These are phyloP conservation scores for Siderastrea radians DNA, from an alignment of 92 coral and sea anemone species.

Conservation along the genomic window DNA sequence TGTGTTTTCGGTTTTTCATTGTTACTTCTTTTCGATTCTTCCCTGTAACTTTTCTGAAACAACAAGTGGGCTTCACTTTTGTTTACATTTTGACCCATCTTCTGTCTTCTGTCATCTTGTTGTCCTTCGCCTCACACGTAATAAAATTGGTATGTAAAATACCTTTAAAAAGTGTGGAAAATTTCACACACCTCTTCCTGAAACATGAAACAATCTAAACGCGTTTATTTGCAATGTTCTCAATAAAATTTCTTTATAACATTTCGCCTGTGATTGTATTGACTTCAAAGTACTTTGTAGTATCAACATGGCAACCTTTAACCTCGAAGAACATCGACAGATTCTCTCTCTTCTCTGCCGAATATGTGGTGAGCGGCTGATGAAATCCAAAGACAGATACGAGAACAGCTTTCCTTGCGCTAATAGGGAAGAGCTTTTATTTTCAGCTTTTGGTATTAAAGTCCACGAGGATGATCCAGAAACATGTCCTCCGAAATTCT, in stretches of 20 bases:
- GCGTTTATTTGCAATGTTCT: not conserved
- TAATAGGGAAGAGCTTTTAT: not conserved
- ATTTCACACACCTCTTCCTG: not conserved
- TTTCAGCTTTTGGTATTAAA: not conserved
- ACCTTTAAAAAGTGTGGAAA: too few species aligned
- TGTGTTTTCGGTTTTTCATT: not conserved
- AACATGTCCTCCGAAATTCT: conserved; percentile 13
- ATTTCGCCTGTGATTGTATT: too few species aligned
- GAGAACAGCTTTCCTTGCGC: conserved; percentile 28
- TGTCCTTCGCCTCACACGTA: too few species aligned
- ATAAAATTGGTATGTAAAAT: too few species aligned
- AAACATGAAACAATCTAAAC: not conserved
- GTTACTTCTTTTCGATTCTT: too few species aligned
- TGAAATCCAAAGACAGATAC: conserved; percentile 26
- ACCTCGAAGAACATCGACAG: conserved; percentile 31
- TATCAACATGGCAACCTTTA: not conserved
- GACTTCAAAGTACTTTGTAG: too few species aligned
- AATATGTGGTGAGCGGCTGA: conserved; percentile 38
- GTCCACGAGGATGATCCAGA: not conserved
- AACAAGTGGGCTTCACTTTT: too few species aligned
- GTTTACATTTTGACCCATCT: too few species aligned
- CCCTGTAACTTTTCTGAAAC: too few species aligned
- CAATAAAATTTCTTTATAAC: too few species aligned
- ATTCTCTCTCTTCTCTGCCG: conserved; percentile 17
- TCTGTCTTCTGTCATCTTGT: not conserved